These are phyloP conservation scores for Neotragus pygmaeus DNA, from an alignment of 2,113 vertebrate species.

Conservation along the genomic window DNA sequence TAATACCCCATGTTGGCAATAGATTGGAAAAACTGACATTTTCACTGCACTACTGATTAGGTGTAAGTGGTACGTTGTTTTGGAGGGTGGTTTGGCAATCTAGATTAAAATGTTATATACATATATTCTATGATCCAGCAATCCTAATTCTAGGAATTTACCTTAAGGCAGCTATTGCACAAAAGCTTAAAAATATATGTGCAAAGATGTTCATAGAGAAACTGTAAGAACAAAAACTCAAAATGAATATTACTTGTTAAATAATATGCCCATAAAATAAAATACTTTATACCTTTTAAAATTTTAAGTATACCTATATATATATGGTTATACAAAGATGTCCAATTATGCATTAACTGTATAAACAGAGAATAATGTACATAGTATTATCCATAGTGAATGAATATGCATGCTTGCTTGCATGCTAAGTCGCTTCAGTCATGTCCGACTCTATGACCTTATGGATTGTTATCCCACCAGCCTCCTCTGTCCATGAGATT, in stretches of 20 bases:
- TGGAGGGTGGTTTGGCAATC: not conserved
- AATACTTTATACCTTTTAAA: not conserved
- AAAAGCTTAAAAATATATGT: not conserved
- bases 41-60: not conserved
- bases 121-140: not conserved
- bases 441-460: rapidly evolving
- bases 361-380: not conserved
- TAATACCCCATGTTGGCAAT: not conserved
- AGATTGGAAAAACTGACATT: not conserved
- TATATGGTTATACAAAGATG: not conserved
- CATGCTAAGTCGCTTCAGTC: not conserved
- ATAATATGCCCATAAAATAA: not conserved
- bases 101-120: not conserved
- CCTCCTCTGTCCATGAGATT: not conserved
- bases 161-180: not conserved
- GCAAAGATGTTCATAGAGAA: not conserved
- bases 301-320: not conserved
- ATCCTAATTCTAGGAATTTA: not conserved
- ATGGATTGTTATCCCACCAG: not conserved
- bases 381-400: not conserved
- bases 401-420: not conserved
- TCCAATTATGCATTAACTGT: not conserved
- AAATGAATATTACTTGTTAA: not conserved
- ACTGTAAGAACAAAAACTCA: not conserved
- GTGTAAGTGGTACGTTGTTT: not conserved